Evolutionary conservation across 1,140 invertebrate species (phyloP).

Genomic region (Diabrotica virgifera): DNA sequence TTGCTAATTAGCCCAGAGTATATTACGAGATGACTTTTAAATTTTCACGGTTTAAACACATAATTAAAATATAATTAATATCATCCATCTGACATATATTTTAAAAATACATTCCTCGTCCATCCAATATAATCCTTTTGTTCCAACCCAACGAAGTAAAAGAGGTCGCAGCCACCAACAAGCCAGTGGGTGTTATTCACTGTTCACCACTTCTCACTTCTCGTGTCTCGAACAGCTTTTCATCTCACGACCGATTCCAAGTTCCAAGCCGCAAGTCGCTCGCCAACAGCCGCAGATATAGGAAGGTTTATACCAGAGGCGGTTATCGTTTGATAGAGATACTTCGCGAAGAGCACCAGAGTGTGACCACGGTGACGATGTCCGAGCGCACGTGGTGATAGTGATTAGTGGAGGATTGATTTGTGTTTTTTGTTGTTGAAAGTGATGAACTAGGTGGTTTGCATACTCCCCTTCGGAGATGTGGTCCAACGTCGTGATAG

Average conservation of each 20-base stretch:
- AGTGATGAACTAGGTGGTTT: neutral
- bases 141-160: neutral
- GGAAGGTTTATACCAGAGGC: neutral
- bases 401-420: neutral
- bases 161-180: neutral
- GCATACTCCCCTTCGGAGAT: neutral
- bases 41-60: too few relatives aligned
- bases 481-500: neutral
- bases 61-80: too few relatives aligned
- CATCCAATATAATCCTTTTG: neutral
- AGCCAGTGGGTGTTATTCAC: neutral
- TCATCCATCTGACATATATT: too few relatives aligned
- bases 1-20: too few relatives aligned
- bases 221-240: neutral
- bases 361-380: neutral
- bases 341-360: neutral
- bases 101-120: neutral
- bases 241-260: neutral
- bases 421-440: neutral
- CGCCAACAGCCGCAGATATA: neutral
- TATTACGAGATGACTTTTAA: too few relatives aligned
- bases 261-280: neutral
- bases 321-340: neutral
- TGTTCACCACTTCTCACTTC: conserved; percentile 1
- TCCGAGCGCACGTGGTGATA: neutral